These are phyloP conservation scores for Pyrgilauda ruficollis DNA, from an alignment of 2,113 vertebrate species.

Conservation along the genomic window DNA sequence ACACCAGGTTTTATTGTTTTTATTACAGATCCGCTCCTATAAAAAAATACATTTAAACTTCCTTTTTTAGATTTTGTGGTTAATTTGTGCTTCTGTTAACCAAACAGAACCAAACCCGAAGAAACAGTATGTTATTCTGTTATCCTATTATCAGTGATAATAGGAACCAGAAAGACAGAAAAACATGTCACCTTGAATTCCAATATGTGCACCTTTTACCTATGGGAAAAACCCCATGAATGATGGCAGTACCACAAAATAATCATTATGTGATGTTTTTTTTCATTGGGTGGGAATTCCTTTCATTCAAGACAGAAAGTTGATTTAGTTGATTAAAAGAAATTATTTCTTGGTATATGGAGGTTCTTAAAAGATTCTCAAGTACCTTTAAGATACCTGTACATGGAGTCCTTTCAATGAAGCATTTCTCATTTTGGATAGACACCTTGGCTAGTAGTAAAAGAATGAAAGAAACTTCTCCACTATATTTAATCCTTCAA, in stretches of 20 bases:
- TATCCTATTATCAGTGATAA: constrained; percentile 7
- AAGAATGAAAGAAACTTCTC: not conserved
- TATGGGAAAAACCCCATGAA: not conserved
- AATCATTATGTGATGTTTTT: not conserved
- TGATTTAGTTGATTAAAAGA: not conserved
- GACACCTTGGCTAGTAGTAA: not conserved
- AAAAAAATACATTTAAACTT: constrained; percentile 65
- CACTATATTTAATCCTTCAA: not conserved
- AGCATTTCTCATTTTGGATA: not conserved
- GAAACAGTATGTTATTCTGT: not conserved
- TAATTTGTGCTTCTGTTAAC: constrained; percentile 50
- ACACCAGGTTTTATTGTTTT: constrained; percentile 56
- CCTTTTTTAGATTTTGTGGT: constrained; percentile 45
- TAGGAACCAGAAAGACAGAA: not conserved
- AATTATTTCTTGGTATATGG: not conserved
- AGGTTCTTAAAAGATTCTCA: not conserved
- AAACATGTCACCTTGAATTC: not conserved
- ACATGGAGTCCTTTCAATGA: not conserved
- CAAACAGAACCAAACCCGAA: constrained; percentile 23
- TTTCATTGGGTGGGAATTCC: not conserved
- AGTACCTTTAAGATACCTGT: not conserved
- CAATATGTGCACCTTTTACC: not conserved
- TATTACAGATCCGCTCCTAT: constrained; percentile 57
- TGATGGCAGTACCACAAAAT: not conserved
- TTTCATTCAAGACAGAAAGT: not conserved